phyloP scores from a whole-genome alignment of 2,113 vertebrate genomes.

The Oncorhynchus keta region DNA sequence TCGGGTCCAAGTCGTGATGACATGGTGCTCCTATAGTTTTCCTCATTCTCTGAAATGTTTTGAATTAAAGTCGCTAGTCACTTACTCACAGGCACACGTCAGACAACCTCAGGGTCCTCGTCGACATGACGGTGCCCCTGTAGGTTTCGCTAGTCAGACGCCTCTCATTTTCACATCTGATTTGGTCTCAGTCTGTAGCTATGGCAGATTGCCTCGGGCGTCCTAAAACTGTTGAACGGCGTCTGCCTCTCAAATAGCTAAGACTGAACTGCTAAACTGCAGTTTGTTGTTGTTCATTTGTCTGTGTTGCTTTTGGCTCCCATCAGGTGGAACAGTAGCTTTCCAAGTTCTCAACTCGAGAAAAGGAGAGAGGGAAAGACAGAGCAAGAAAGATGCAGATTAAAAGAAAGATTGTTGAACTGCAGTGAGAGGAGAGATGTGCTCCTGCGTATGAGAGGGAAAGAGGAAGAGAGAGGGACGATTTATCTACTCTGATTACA shows the following conservation, averaged over 20 bases:
- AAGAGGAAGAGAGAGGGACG: background rate
- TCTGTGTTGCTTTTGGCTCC: too few relatives aligned
- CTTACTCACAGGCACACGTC: too few relatives aligned
- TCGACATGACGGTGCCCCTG: too few relatives aligned
- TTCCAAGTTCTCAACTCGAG: background rate
- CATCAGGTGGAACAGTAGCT: too few relatives aligned
- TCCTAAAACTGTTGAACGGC: conserved; percentile 38
- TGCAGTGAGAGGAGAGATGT: background rate
- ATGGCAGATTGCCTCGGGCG: conserved; percentile 9
- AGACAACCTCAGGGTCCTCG: too few relatives aligned
- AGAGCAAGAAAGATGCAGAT: background rate
- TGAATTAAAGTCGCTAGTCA: background rate
- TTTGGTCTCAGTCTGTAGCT: conserved; percentile 21
- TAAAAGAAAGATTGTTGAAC: background rate
- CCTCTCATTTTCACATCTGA: conserved; percentile 47
- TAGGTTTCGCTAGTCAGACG: conserved; percentile 27
- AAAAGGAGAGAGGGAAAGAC: background rate
- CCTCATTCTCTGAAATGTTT: conserved; percentile 21
- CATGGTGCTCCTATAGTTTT: conserved; percentile 13
- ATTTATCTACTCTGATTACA: background rate
- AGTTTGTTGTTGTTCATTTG: background rate
- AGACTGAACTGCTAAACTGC: conserved; percentile 20
- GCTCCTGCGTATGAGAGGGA: background rate
- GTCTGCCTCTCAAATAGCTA: conserved; percentile 32
- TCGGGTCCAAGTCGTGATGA: background rate